Conservation (phyloP, 1,140 invertebrate genomes). For the Rhagoletis zephyria region DNA sequence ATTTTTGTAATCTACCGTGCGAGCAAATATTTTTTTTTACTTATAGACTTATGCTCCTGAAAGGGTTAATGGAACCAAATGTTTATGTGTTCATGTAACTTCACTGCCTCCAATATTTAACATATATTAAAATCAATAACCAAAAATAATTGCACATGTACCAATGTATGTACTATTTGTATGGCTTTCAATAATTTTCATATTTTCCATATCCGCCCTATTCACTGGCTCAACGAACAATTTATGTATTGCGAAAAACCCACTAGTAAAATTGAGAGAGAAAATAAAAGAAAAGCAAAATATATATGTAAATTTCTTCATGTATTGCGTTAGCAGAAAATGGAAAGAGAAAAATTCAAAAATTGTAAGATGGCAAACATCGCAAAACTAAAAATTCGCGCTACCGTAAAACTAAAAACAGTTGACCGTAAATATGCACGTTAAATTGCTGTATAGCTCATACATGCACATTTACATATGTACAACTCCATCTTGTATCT, state of each 20-base stretch:
- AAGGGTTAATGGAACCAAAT: too few relatives aligned
- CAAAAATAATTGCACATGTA: too few relatives aligned
- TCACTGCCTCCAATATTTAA: too few relatives aligned
- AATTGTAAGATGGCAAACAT: neutral
- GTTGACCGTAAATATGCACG: slow-evolving; percentile 16
- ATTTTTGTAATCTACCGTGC: too few relatives aligned
- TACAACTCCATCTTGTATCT: slow-evolving; percentile 13
- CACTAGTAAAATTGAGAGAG: neutral
- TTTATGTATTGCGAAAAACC: neutral
- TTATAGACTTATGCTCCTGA: too few relatives aligned
- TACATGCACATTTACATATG: neutral
- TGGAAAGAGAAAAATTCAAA: neutral
- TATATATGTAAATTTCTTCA: neutral
- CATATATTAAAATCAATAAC: too few relatives aligned
- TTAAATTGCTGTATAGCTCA: neutral
- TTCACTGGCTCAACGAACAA: too few relatives aligned
- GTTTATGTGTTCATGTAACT: too few relatives aligned
- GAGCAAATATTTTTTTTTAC: too few relatives aligned
- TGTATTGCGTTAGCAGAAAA: neutral
- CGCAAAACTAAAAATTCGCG: slow-evolving; percentile 6
- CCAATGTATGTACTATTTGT: too few relatives aligned
- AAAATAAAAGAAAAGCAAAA: neutral
- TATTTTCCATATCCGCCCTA: too few relatives aligned
- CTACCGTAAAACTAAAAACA: slow-evolving; percentile 6
- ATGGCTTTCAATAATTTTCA: too few relatives aligned